Conservation (phyloP, 2,888 invertebrate species). For the Cephus runcator region DNA sequence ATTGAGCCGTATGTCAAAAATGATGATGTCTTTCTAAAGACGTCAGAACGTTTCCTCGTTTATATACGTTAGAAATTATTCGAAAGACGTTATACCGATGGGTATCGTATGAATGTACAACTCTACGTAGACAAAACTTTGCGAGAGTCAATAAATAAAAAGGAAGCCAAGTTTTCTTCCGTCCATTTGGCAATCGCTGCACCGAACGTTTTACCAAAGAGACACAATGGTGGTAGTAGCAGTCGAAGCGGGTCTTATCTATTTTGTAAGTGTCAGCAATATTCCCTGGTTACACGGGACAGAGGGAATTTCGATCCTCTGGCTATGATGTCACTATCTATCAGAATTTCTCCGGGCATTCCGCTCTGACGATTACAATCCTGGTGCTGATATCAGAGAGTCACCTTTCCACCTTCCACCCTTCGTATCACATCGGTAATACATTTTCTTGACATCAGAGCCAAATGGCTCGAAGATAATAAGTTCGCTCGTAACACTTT, state of each 20-base stretch:
- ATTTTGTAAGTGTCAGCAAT: not conserved
- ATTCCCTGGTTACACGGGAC: not conserved
- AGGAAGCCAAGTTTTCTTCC: not conserved
- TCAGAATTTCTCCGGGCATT: not conserved
- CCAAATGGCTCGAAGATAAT: constrained; percentile 36
- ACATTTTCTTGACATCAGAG: constrained; percentile 32
- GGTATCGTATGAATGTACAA: not conserved
- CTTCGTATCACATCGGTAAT: constrained; percentile 3
- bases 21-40: not conserved
- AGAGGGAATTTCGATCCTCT: not conserved
- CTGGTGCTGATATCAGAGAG: not conserved
- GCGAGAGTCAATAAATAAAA: not conserved
- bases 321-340: not conserved
- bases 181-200: not conserved
- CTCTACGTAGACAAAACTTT: not conserved
- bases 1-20: not conserved
- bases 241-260: not conserved
- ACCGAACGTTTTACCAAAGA: not conserved
- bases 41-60: not conserved
- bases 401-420: not conserved
- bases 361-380: not conserved
- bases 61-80: not conserved
- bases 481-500: not conserved
- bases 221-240: not conserved
- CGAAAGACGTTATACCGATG: not conserved